These are phyloP conservation scores for Peromyscus leucopus DNA, from an alignment of 2,113 vertebrate genomes.

Conservation along the genomic window DNA sequence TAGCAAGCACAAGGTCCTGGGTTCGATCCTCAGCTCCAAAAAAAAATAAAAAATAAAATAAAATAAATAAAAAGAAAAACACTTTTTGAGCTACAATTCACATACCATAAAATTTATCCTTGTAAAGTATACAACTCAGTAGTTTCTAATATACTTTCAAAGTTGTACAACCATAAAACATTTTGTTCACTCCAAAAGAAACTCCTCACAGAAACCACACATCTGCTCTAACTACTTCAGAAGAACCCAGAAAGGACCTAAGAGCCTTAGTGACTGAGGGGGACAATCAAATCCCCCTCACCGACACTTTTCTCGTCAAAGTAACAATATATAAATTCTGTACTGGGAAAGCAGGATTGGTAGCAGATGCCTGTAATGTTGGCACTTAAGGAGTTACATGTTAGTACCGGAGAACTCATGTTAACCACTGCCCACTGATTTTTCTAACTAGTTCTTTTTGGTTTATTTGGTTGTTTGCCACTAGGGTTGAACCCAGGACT, in stretches of 20 bases:
- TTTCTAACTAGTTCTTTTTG: not conserved
- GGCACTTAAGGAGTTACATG: not conserved
- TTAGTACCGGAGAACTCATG: not conserved
- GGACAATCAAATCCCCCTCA: constrained; percentile 49
- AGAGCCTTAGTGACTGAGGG: not conserved
- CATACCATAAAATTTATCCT: constrained; percentile 53
- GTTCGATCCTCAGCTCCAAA: not conserved
- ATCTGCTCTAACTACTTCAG: constrained; percentile 38
- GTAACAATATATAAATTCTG: constrained; percentile 7
- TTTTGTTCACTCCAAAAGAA: constrained; percentile 50
- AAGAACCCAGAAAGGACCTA: constrained; percentile 54
- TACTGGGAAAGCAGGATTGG: not conserved
- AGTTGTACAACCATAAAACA: constrained; percentile 51
- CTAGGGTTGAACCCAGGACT: not conserved
- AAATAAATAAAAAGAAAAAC: not conserved
- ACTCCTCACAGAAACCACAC: not conserved
- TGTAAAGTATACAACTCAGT: constrained; percentile 28
- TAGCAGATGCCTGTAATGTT: not conserved
- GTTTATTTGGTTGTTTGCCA: not conserved
- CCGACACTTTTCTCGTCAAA: constrained; percentile 29
- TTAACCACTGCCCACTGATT: constrained; percentile 29
- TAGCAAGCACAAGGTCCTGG: too few relatives aligned
- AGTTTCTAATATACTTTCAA: constrained; percentile 51
- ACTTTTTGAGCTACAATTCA: constrained; percentile 37
- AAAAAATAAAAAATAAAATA: not conserved